Base-by-base conservation (phyloP, 2,797 vertebrate species). In the Moxostoma hubbsi region DNA sequence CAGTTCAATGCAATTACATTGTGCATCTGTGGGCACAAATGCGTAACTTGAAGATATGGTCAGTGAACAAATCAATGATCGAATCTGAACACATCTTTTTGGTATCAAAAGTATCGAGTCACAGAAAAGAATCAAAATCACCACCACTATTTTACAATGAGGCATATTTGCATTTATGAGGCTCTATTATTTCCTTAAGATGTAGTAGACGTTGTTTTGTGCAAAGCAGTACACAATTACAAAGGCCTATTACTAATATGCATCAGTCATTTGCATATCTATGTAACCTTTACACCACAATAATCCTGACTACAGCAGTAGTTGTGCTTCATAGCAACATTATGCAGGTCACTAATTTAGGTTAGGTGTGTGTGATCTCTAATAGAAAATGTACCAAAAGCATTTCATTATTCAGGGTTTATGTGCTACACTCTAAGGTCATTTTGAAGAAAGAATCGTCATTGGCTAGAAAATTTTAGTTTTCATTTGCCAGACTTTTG, bases 281-380 rank as follows among this genome's bases (percentile, higher is more conserved):
- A 9, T 43, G 58, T 70, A 71, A 71, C 50, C 43, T 63, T 78
- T 15, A 70, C 36, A 63, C 11, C 51, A 24, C 36, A 63, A 7
- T 70, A 67, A 63, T 49, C 50, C 63, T 63, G 36, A 54, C 57
- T 50, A 7, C 36, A 78, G 36, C 0, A 9, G 51, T 10, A 70
- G 43, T 18, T 47, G 59, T 62, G 57, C 12, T 57, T 75, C 16
- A 67, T 2, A 67, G 74, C 11, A 59, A 43, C 16, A 15, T 50
- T 15, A 75, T 49, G 16, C 53, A 49, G 53, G 15, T 5, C 55
- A 1, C 43, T 67, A 9, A 18, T 11, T 36, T 15, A 67, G 63
- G 7, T 18, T 65, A 24, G 13, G 51, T 9, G 5, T 43, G 53
- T 36, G 36, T 55, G 9, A 55, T 46, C 9, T 50, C 6, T 46